phyloP scores from a whole-genome alignment of 2,113 vertebrate genomes.

The Tachycineta bicolor region DNA sequence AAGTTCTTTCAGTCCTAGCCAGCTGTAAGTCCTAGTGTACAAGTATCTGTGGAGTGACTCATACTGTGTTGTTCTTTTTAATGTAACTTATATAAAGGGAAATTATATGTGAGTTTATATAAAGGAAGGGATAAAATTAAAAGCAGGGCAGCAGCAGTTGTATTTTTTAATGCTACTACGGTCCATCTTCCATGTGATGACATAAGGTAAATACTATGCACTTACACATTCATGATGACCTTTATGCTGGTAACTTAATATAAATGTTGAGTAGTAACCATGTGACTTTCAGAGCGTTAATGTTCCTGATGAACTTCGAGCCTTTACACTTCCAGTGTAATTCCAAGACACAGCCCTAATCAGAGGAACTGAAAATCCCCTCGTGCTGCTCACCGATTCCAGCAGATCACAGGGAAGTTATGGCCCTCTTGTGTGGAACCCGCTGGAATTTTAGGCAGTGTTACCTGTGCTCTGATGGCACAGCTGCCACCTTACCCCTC shows the following conservation, averaged over 20 bases:
- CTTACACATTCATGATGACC: neutral
- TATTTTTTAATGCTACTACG: neutral
- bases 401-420: neutral
- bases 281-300: neutral
- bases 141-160: neutral
- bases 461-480: neutral
- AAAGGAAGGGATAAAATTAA: neutral
- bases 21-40: neutral
- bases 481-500: neutral
- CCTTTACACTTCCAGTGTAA: neutral
- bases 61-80: neutral
- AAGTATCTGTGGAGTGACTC: constrained; percentile 11
- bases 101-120: neutral
- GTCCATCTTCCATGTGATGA: neutral
- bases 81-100: neutral
- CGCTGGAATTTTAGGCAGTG: neutral
- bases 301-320: neutral
- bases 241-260: neutral
- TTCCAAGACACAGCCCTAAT: neutral
- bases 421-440: neutral
- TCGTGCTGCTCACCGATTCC: neutral
- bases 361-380: neutral
- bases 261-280: neutral
- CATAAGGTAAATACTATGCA: neutral
- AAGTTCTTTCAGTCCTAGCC: neutral